A percentile compares a stretch with the other conserved stretches of the same genome.
phyloP scores from a whole-genome alignment of 1,140 invertebrate genomes.

The Liolophura sinensis region DNA sequence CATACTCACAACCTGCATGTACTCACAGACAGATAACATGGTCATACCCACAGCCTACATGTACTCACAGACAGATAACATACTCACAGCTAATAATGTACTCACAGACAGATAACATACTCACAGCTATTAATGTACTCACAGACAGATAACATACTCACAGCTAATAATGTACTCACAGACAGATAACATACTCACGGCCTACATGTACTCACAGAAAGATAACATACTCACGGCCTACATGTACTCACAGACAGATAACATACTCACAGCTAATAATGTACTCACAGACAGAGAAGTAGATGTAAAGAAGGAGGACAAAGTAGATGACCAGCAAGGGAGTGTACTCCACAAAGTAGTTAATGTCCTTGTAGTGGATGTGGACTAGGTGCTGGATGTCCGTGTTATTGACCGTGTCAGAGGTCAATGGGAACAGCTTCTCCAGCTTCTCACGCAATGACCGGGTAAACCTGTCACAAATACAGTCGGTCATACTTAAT shows the following conservation, averaged over 20 bases:
- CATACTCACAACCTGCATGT: too few species aligned
- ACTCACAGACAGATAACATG: too few species aligned
- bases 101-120: slow-evolving; percentile 93
- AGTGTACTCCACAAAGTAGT: slow-evolving; percentile 84
- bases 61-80: too few species aligned
- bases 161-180: too few species aligned
- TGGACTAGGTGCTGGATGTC: slow-evolving; percentile 46
- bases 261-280: background rate
- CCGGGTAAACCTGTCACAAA: slow-evolving; percentile 71
- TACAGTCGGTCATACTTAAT: too few species aligned
- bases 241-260: too few species aligned
- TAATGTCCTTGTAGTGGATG: slow-evolving; percentile 67
- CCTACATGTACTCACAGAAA: too few species aligned
- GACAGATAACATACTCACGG: too few species aligned
- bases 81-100: slow-evolving; percentile 26
- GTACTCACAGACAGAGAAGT: slow-evolving; percentile 88
- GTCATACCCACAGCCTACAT: too few species aligned
- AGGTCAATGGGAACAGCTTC: slow-evolving; percentile 69
- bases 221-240: too few species aligned
- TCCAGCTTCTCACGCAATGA: slow-evolving; percentile 73
- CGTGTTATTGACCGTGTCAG: slow-evolving; percentile 59
- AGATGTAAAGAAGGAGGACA: slow-evolving; percentile 87
- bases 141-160: too few species aligned
- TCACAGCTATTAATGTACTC: too few species aligned
- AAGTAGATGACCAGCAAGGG: slow-evolving; percentile 83